Conservation (phyloP, 2,888 invertebrate species). For the Cremastinae sp. region DNA sequence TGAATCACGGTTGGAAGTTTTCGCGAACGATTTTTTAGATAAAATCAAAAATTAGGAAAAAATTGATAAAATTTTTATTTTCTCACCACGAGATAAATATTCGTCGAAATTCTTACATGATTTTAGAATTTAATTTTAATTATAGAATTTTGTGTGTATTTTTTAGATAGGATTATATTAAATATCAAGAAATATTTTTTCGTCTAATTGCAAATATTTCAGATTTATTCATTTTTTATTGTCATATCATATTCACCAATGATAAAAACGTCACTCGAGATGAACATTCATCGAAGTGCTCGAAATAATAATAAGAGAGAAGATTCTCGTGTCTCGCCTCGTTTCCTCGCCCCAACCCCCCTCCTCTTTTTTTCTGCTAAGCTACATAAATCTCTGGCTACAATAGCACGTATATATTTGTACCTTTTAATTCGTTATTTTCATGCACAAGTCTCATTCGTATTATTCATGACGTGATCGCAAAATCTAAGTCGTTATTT, state of each 20-base stretch:
- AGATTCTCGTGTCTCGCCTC: constrained; percentile 34
- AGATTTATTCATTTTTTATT: constrained; percentile 1
- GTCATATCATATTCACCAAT: constrained; percentile 6
- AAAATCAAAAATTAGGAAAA: too few species aligned
- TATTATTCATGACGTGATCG: not conserved
- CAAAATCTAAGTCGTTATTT: not conserved
- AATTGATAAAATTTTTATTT: too few species aligned
- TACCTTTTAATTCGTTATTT: not conserved
- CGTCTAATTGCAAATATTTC: constrained; percentile 37
- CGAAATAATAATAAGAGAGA: constrained; percentile 5
- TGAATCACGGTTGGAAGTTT: too few species aligned
- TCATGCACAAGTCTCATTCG: constrained; percentile 20
- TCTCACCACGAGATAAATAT: too few species aligned
- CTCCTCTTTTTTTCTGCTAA: constrained; percentile 20
- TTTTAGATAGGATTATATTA: too few species aligned
- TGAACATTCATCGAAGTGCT: not conserved
- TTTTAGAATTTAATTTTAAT: too few species aligned
- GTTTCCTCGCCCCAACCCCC: constrained; percentile 24
- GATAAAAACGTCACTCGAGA: constrained; percentile 28
- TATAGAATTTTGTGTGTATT: too few species aligned
- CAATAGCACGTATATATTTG: constrained; percentile 11
- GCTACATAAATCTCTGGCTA: constrained; percentile 43
- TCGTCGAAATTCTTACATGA: too few species aligned
- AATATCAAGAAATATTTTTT: too few species aligned
- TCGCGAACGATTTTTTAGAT: too few species aligned